These are phyloP conservation scores for Meteorus cinctellus DNA, from an alignment of 2,888 invertebrate genomes.

Conservation along the genomic window DNA sequence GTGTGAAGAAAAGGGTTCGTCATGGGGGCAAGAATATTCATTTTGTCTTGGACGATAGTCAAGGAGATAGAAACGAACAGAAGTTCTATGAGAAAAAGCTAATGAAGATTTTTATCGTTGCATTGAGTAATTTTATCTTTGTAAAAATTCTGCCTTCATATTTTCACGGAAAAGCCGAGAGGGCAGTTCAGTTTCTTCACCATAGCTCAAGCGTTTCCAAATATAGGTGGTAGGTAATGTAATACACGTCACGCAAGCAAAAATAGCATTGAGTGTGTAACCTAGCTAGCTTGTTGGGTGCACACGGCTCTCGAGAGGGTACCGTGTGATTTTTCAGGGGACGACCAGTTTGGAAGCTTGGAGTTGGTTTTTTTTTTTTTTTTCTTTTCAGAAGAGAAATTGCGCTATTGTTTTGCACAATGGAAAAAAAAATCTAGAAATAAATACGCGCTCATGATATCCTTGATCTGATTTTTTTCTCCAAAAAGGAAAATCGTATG, in stretches of 20 bases:
- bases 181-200: slow-evolving; percentile 37
- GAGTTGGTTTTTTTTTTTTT: slow-evolving; percentile 41
- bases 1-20: slow-evolving; percentile 23
- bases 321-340: slow-evolving; percentile 21
- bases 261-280: slow-evolving; percentile 75
- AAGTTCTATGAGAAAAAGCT: background rate
- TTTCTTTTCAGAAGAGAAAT: slow-evolving; percentile 1
- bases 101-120: background rate
- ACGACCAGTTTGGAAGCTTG: background rate
- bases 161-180: slow-evolving; percentile 40
- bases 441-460: background rate
- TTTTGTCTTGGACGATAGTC: background rate
- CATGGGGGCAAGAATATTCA: slow-evolving; percentile 26
- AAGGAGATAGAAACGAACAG: background rate
- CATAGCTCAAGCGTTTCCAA: slow-evolving; percentile 69
- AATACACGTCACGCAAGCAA: slow-evolving; percentile 76
- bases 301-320: slow-evolving; percentile 73
- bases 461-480: background rate
- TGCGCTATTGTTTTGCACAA: background rate
- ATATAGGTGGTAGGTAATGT: slow-evolving; percentile 77
- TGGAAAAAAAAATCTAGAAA: background rate
- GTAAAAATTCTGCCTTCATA: background rate
- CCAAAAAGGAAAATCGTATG: background rate
- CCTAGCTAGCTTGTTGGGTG: slow-evolving; percentile 72
- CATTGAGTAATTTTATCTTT: background rate